Base-by-base conservation (phyloP, 2,797 vertebrate genomes). In the Molossus molossus region DNA sequence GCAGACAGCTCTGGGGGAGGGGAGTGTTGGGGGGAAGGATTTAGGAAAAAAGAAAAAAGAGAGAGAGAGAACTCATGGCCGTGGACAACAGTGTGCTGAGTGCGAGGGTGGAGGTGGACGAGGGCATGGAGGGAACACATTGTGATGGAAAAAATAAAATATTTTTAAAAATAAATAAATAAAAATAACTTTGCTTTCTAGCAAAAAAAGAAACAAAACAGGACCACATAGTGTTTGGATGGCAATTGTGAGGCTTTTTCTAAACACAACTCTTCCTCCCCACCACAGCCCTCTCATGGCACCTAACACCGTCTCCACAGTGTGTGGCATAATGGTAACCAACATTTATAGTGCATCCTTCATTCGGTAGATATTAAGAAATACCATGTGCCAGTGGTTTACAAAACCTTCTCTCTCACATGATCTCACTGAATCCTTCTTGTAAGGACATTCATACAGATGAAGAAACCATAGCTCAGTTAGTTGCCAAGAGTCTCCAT, bases 361-460 rank as follows among this genome's bases (percentile, higher is more conserved):
- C 73, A 60, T 73, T 90, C 69, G 64, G 90, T 69, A 75, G 60
- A 57, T 72, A 50, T 57, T 50, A 86, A 83, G 40, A 0, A 2
- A 75, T 3, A 12, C 21, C 15, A 25, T 33, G 11, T 45, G 29
- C 58, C 64, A 70, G 45, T 40, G 21, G 25, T 48, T 80, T 69
- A 75, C 86, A 92, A 94, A 92, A 13, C 53, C 75, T 79, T 91
- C 53, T 85, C 33, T 18, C 55, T 45, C 33, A 60, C 60, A 50
- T 33, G n/a, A 70, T 57, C 40, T 90, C 48, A 21, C 48, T 82
- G 77, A 67, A 65, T 79, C 58, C 75, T 94, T 89, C 72, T 53
- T 17, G 27, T 12, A 70, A 90, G 69, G 17, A 48, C 50, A 21
- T 62, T 64, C 53, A 29, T 20, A 62, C n/a, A 50, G 73, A 81